Evolutionary conservation across 2,888 invertebrate species (phyloP).

Genomic region (Odontocerum albicorne): DNA sequence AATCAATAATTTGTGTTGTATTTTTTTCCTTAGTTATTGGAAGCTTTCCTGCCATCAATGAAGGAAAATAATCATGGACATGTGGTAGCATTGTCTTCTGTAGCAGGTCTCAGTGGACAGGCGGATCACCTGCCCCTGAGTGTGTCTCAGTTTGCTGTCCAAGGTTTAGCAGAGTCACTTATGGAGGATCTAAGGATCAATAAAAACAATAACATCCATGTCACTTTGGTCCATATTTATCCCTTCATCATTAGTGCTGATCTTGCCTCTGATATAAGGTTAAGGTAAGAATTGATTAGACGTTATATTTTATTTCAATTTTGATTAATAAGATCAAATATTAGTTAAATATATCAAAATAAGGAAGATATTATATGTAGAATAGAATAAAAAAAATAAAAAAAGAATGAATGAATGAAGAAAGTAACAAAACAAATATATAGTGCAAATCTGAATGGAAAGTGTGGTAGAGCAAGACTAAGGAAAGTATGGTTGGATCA

Average conservation of each 20-base stretch:
- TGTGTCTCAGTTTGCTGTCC: conserved; percentile 67
- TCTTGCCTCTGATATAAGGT: conserved; percentile 56
- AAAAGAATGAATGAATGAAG: no score
- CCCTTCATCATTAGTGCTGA: conserved; percentile 62
- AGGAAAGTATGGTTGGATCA: no score
- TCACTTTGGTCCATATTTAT: conserved; percentile 63
- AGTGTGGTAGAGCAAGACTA: no score
- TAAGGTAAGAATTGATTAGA: no score
- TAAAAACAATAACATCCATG: conserved; percentile 58
- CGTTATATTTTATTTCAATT: conserved; percentile 19
- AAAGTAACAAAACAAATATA: no score
- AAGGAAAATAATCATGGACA: conserved; percentile 60
- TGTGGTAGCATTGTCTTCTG: conserved; percentile 63
- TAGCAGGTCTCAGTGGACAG: conserved; percentile 62
- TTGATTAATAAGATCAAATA: neutral
- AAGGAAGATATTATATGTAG: no score
- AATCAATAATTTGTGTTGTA: no score
- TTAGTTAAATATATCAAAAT: neutral
- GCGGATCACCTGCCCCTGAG: conserved; percentile 62
- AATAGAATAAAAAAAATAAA: no score
- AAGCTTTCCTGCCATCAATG: conserved; percentile 63
- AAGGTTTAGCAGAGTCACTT: conserved; percentile 65
- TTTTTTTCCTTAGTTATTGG: conserved; percentile 61
- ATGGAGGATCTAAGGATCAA: conserved; percentile 62
- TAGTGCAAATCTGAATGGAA: no score